phyloP scores from a whole-genome alignment of 2,113 vertebrate genomes.

The Hypomesus transpacificus region DNA sequence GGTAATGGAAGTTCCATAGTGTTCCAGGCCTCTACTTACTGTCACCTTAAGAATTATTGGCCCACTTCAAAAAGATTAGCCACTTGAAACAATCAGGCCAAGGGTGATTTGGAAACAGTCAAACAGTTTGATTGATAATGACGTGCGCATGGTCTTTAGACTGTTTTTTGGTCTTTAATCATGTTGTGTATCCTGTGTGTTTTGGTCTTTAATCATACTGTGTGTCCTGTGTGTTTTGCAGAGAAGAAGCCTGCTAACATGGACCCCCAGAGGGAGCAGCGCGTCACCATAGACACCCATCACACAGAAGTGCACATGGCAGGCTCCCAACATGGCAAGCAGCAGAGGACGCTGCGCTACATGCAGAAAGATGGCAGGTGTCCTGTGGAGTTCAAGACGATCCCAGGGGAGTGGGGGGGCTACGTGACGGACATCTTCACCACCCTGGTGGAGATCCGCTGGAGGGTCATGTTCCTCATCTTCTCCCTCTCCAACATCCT shows the following conservation, averaged over 20 bases:
- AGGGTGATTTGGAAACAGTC: too few relatives aligned
- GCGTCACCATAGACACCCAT: constrained; percentile 44
- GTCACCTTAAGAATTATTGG: too few relatives aligned
- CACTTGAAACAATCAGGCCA: too few relatives aligned
- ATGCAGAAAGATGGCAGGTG: constrained; percentile 90
- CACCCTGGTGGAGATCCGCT: constrained; percentile 91
- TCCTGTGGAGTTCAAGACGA: constrained; percentile 82
- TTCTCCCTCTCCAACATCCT: constrained; percentile 89
- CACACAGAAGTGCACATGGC: constrained; percentile 40
- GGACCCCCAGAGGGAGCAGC: constrained; percentile 7
- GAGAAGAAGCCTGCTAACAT: constrained; percentile 1
- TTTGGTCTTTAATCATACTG: too few relatives aligned
- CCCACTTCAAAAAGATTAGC: too few relatives aligned
- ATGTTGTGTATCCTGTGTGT: neutral
- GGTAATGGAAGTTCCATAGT: constrained; percentile 28
- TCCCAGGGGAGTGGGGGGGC: constrained; percentile 83
- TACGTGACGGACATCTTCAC: constrained; percentile 91
- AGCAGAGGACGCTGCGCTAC: constrained; percentile 48
- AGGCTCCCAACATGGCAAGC: constrained; percentile 10
- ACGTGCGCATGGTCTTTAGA: too few relatives aligned
- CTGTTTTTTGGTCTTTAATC: too few relatives aligned
- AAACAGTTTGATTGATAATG: too few relatives aligned
- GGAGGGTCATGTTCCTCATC: constrained; percentile 89
- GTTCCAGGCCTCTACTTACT: neutral
- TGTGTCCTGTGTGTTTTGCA: neutral